These are phyloP conservation scores for Botrylloides violaceus DNA, from an alignment of 23 tunicate species.

Conservation along the genomic window DNA sequence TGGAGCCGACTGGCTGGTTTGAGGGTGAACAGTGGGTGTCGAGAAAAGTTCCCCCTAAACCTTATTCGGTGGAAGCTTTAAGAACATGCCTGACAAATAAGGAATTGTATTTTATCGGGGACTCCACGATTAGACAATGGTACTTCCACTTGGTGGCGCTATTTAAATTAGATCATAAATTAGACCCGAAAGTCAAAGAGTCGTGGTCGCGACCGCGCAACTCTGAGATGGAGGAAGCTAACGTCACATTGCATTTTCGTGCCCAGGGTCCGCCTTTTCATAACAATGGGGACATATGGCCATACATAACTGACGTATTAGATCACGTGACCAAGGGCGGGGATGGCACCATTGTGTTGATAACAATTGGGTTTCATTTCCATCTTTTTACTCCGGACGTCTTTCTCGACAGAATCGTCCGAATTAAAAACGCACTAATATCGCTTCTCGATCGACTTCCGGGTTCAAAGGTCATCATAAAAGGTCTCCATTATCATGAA, in stretches of 20 bases:
- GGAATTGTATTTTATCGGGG: slow-evolving; percentile 48
- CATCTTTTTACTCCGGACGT: slow-evolving; percentile 15
- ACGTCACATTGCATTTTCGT: neutral
- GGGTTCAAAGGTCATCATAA: slow-evolving; percentile 6
- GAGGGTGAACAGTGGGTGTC: neutral
- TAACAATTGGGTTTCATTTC: slow-evolving; percentile 38
- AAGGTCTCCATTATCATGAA: slow-evolving; percentile 16
- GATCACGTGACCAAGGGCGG: slow-evolving; percentile 20
- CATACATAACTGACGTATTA: slow-evolving; percentile 21
- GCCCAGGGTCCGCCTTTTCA: neutral
- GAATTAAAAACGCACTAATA: neutral
- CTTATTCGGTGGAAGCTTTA: neutral
- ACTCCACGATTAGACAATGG: slow-evolving; percentile 55
- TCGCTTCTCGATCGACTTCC: neutral
- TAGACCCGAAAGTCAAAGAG: neutral
- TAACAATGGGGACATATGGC: neutral
- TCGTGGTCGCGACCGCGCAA: slow-evolving; percentile 8
- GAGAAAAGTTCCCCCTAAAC: neutral
- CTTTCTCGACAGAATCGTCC: neutral
- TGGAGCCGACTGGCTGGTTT: slow-evolving; percentile 12
- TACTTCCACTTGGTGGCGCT: neutral
- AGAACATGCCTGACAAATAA: slow-evolving; percentile 20
- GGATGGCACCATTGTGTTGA: slow-evolving; percentile 9
- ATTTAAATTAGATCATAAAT: neutral
- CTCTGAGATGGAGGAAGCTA: neutral